Conservation (phyloP, 2,113 vertebrate genomes). For the Nycticebus coucang region DNA sequence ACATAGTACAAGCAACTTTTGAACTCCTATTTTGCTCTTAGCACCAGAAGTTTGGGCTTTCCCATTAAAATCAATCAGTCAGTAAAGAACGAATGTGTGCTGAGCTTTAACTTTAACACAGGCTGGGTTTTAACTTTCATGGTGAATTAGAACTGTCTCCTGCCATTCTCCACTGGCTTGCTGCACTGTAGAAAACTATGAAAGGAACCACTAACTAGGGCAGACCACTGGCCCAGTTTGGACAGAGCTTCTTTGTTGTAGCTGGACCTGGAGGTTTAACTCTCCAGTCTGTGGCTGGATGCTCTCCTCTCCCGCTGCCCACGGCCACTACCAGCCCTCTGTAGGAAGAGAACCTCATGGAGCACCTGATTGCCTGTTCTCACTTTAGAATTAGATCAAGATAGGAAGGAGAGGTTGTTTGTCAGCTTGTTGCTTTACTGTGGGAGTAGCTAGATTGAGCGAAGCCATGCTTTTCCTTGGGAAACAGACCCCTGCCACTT, state of each 20-base stretch:
- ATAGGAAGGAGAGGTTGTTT: neutral
- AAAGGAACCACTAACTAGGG: constrained; percentile 44
- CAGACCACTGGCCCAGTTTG: constrained; percentile 36
- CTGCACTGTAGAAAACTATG: neutral
- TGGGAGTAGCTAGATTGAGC: neutral
- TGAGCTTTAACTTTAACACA: neutral
- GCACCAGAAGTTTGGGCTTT: constrained; percentile 8
- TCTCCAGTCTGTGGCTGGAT: neutral
- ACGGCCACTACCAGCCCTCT: neutral
- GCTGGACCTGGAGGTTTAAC: neutral
- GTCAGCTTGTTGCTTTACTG: neutral
- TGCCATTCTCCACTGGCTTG: neutral
- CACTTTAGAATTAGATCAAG: neutral
- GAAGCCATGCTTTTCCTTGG: constrained; percentile 56
- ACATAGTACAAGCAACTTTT: neutral
- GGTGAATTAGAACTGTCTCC: constrained; percentile 10
- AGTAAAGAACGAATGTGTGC: neutral
- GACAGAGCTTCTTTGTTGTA: constrained; percentile 64
- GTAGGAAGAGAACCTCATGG: neutral
- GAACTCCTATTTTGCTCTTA: neutral
- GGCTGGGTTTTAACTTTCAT: neutral
- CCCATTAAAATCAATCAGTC: neutral
- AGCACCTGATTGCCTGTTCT: neutral
- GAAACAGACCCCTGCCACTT: constrained; percentile 82
- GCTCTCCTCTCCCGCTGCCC: neutral